phyloP scores from a whole-genome alignment of 2,888 invertebrate genomes.

The Heliconius cydno region DNA sequence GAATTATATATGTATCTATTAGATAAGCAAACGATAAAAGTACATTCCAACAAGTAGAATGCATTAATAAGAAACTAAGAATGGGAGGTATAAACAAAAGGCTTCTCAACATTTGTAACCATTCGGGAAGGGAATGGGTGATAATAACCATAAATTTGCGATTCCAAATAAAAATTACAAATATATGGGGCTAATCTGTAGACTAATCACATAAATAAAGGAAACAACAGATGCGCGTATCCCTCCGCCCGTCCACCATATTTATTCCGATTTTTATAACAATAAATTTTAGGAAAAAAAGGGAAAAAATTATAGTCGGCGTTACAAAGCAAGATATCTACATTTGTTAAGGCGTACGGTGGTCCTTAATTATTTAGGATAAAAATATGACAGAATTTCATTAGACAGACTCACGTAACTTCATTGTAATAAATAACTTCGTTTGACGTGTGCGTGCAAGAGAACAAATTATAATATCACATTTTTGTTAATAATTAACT shows the following conservation, averaged over 20 bases:
- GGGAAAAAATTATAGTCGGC: slow-evolving; percentile 67
- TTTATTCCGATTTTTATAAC: slow-evolving; percentile 73
- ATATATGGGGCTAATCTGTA: slow-evolving; percentile 64
- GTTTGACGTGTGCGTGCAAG: slow-evolving; percentile 56
- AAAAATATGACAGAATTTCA: slow-evolving; percentile 77
- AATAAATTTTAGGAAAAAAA: slow-evolving; percentile 71
- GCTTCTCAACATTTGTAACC: slow-evolving; percentile 47
- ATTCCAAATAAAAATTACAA: slow-evolving; percentile 74
- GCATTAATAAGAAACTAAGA: slow-evolving; percentile 38
- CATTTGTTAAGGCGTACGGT: slow-evolving; percentile 72
- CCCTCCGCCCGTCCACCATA: slow-evolving; percentile 61
- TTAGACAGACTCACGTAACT: slow-evolving; percentile 64
- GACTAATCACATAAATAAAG: slow-evolving; percentile 78
- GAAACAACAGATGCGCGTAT: slow-evolving; percentile 72
- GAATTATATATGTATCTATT: slow-evolving; percentile 8
- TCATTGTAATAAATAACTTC: slow-evolving; percentile 66
- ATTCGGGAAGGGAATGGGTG: slow-evolving; percentile 55
- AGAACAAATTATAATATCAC: slow-evolving; percentile 57
- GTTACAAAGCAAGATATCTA: slow-evolving; percentile 66
- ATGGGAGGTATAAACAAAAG: slow-evolving; percentile 36
- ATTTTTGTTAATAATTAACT: slow-evolving; percentile 41
- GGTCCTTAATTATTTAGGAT: slow-evolving; percentile 77
- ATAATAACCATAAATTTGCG: slow-evolving; percentile 75
- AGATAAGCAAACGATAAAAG: slow-evolving; percentile 21
- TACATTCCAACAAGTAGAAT: slow-evolving; percentile 26